These are phyloP conservation scores for Clarias fuscus DNA, from an alignment of 2,797 vertebrate species.

Conservation along the genomic window DNA sequence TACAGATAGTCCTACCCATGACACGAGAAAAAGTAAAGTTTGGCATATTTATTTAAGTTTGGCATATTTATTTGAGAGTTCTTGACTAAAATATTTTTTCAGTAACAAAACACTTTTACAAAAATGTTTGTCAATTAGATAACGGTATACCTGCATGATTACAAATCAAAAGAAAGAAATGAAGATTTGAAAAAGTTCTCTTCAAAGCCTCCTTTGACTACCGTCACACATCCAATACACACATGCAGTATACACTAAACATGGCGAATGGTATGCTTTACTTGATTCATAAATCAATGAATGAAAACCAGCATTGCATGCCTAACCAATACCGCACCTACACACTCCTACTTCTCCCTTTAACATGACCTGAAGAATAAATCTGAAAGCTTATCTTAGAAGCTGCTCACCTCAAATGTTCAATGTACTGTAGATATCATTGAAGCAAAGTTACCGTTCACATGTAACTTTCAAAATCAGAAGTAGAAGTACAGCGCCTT, in stretches of 20 bases:
- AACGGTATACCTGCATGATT: background rate
- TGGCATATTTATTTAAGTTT: too few relatives aligned
- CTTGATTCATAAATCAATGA: background rate
- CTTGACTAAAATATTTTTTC: background rate
- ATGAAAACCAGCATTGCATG: background rate
- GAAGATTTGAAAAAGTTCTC: too few relatives aligned
- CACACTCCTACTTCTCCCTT: background rate
- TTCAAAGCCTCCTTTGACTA: background rate
- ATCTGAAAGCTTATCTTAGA: background rate
- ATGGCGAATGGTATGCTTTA: background rate
- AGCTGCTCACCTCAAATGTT: constrained; percentile 8
- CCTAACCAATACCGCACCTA: background rate
- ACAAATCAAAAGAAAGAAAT: background rate
- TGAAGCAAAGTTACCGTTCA: background rate
- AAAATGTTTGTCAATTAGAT: background rate
- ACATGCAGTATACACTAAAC: background rate
- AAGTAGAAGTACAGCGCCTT: background rate
- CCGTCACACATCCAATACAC: too few relatives aligned
- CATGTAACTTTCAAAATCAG: background rate
- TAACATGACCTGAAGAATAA: background rate
- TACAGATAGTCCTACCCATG: too few relatives aligned
- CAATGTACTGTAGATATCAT: background rate
- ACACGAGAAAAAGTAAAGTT: too few relatives aligned
- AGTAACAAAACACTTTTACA: background rate
- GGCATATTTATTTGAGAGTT: too few relatives aligned